Evolutionary conservation across 2,888 invertebrate species (phyloP).

Genomic region (Chymomyza caudatula): DNA sequence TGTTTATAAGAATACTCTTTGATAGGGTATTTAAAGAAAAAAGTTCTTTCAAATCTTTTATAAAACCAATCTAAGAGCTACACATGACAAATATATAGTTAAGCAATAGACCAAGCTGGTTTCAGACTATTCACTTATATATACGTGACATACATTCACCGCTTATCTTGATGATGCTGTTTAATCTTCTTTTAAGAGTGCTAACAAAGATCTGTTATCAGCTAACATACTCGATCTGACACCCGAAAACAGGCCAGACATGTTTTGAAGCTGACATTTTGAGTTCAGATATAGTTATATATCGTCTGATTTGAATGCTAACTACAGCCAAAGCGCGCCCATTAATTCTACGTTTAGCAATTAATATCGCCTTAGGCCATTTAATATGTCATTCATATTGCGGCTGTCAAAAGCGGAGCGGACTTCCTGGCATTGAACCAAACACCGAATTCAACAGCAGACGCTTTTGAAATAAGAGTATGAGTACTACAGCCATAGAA

Average conservation of each 20-base stretch:
- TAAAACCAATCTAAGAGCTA: background rate
- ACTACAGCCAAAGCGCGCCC: background rate
- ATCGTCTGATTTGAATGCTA: background rate
- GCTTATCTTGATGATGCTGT: conserved; percentile 44
- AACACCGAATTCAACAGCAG: conserved; percentile 7
- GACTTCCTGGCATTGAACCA: conserved; percentile 66
- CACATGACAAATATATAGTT: background rate
- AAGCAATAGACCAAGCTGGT: background rate
- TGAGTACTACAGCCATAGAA: conserved; percentile 15
- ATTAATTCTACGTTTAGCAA: background rate
- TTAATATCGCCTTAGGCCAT: background rate
- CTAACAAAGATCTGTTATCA: background rate
- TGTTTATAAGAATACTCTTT: background rate
- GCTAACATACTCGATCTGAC: background rate
- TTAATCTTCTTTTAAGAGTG: background rate
- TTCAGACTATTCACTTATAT: background rate
- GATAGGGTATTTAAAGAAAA: background rate
- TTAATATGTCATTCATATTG: background rate
- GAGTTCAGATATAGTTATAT: background rate
- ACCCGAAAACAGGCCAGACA: background rate
- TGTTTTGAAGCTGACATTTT: background rate
- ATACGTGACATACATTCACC: conserved; percentile 60
- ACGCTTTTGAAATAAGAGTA: conserved; percentile 58
- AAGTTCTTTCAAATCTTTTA: background rate
- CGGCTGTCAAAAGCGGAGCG: conserved; percentile 53